Evolutionary conservation across 2,113 vertebrate species (phyloP).

Genomic region (Callospermophilus lateralis): DNA sequence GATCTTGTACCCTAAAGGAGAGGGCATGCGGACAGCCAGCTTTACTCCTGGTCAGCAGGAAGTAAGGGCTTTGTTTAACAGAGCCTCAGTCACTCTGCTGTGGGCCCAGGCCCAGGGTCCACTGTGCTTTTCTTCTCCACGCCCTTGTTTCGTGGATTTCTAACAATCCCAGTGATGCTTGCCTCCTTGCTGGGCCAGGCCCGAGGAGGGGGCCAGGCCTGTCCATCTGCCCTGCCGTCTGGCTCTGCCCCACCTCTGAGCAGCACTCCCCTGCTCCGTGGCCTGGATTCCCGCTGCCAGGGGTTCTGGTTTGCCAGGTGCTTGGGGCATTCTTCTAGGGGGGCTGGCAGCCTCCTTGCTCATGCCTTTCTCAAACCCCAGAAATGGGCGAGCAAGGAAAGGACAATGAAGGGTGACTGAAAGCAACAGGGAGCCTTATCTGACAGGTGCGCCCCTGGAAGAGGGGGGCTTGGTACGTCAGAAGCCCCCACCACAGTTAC

Average conservation of each 20-base stretch:
- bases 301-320: background rate
- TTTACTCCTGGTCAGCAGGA: background rate
- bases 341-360: no score
- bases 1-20: background rate
- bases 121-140: no score
- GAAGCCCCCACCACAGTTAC: no score
- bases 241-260: background rate
- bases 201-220: background rate
- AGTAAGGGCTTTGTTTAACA: background rate
- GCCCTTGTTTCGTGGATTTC: accelerated
- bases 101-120: accelerated
- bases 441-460: no score
- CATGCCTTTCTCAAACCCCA: no score
- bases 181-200: background rate
- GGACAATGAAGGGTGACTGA: no score
- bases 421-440: no score
- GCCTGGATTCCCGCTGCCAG: background rate
- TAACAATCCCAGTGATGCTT: background rate
- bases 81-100: background rate
- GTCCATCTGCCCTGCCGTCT: no score
- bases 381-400: no score
- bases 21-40: accelerated
- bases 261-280: accelerated
- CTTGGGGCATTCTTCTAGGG: background rate
- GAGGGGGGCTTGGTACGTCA: no score